These are phyloP conservation scores for Nyleta sp. DNA, from an alignment of 2,888 invertebrate species.

Conservation along the genomic window DNA sequence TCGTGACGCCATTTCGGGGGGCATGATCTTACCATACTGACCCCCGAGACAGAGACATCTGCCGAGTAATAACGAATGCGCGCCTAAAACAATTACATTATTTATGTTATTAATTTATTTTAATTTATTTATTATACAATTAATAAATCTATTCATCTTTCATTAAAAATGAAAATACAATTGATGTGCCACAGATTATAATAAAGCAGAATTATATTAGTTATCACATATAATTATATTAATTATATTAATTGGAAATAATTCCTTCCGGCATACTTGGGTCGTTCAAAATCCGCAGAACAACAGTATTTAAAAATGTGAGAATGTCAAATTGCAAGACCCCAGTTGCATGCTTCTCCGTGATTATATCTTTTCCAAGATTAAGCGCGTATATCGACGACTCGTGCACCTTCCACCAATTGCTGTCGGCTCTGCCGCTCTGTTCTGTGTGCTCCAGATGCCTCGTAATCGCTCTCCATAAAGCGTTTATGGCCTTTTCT, in stretches of 20 bases:
- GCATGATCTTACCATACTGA: slow-evolving; percentile 83
- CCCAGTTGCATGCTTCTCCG: slow-evolving; percentile 78
- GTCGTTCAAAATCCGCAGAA: slow-evolving; percentile 83
- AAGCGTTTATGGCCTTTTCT: slow-evolving; percentile 83
- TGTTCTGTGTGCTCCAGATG: slow-evolving; percentile 85
- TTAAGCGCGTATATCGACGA: slow-evolving; percentile 86
- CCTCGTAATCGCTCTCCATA: slow-evolving; percentile 85
- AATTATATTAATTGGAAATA: neutral
- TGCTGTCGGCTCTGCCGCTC: slow-evolving; percentile 78
- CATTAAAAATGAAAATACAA: too few relatives aligned
- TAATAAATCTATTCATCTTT: too few relatives aligned
- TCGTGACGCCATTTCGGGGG: slow-evolving; percentile 81
- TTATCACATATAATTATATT: neutral
- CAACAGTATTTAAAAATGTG: slow-evolving; percentile 82
- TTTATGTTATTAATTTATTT: too few relatives aligned
- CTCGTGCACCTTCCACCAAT: slow-evolving; percentile 88
- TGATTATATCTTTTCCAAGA: slow-evolving; percentile 82
- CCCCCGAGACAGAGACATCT: slow-evolving; percentile 85
- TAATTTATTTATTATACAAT: too few relatives aligned
- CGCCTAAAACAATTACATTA: slow-evolving; percentile 70
- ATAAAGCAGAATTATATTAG: too few relatives aligned
- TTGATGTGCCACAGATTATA: too few relatives aligned
- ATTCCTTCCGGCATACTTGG: slow-evolving; percentile 71
- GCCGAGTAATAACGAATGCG: slow-evolving; percentile 84
- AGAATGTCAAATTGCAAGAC: slow-evolving; percentile 78